Base-by-base conservation (phyloP, 1,140 invertebrate genomes). In the Camponotus vicinus region DNA sequence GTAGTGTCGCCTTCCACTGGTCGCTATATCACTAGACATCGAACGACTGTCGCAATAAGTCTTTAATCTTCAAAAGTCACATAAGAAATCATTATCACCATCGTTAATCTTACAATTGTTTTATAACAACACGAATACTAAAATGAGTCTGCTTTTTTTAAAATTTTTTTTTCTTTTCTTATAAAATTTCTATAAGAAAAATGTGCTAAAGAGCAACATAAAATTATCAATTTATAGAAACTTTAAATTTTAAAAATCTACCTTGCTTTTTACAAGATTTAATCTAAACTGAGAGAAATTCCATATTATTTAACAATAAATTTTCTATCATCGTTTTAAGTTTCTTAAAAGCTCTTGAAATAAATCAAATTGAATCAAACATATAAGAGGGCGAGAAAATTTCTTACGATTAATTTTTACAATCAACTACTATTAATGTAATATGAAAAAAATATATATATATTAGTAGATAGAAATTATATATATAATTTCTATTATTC, bases 61-160 rank as follows among this genome's bases (percentile, higher is more conserved):
- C 86, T 90, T 88, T 88, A 90, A 90, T 82, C 59, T 37, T 8
- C 18, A 37, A 27, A 75, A 73, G 67, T 59, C 79, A 40, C 55
- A 40, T 13, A 61, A 49, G 55, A 37, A 40, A 55, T 64, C 42
- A 8, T 88, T 66, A 71, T 63, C 27, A 32, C 42, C 34, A 34
- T 7, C 45, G 76, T 71, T 70, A 76, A n/a, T 42, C 55, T 9
- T 59, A 18, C 15, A 89, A 40, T 67, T 55, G 61, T 40, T 71
- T 71, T 71, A 71, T 45, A 64, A 45, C 34, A 61, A 64, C 21
- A 34, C 6, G 11, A 6, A 71, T 37, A 21, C 6, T 71, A 15
- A 13, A 49, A 0, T 49, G 49, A 4, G 15, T 52, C 49, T 6
- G 13, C 3, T 49, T 11, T 52, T 55, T 0, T n/a, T 4, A 70